Evolutionary conservation across 2,113 vertebrate species (phyloP), one percentile per base, ranked within the genome.

Genomic region (Galeopterus variegatus): DNA sequence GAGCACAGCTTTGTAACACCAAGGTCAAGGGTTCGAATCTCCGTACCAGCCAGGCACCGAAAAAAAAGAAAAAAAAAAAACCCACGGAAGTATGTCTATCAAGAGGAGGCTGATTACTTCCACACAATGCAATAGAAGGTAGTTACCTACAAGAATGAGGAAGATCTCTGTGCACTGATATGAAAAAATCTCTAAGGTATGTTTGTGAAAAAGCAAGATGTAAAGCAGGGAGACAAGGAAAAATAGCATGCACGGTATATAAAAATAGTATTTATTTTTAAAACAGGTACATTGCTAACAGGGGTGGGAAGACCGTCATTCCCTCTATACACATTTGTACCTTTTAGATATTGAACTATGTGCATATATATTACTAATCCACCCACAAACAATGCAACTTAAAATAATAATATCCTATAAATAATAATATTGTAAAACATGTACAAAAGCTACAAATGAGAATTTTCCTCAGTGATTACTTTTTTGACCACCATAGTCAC

Each of bases 91-190:
- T 41, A 41, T 41, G 31, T 41, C 58, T 26, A 1, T 19, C n/a
- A 2, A 3, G 0, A 69, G 6, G 21, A 21, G 21, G 28, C 5
- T 1, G 6, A 8, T 13, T 11, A 3, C 5, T 19, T 69, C 28
- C 50, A 36, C 52, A 52, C 26, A 21, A 3, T 7, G 26, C 23
- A 8, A 19, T 0, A 6, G 7, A 24, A 33, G 31, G 18, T 7
- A 13, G 17, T 1, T 80, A 54, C 33, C 73, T 31, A 1, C 15
- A 28, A 69, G 70, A 62, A 81, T 14, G 26, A 89, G 75, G 85
- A 88, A 52, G 10, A 6, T 56, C 7, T 82, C 8, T 33, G 48
- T 2, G 15, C 41, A 24, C 64, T 18, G 23, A 9, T 18, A 15
- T 7, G 45, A 62, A 58, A 18, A 0, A 3, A 26, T n/a, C 28